Evolutionary conservation across 2,888 invertebrate genomes (phyloP), one percentile per base, ranked within the genome.

Genomic region (Fragum whitleyi): DNA sequence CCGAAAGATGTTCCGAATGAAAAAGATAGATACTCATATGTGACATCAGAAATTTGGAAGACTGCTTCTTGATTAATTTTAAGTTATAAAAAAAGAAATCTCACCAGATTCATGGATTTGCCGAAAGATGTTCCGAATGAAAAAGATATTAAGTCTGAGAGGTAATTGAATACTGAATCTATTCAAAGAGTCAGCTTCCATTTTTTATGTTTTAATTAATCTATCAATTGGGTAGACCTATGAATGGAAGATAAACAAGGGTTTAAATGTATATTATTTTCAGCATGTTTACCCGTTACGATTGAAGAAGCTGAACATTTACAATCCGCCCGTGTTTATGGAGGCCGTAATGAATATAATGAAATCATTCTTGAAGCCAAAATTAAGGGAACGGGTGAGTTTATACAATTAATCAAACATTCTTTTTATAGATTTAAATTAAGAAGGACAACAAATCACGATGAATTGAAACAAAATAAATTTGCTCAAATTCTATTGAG

Each of bases 301-400:
- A 21, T 29, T 79, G 14, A 83, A 83, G 67, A 32, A 65, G 19
- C 70, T 83, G 19, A 55, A 83, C 61, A 42, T 73, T 28, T 77
- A 72, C 51, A 77, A 83, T 69, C 65, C 75, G 19, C 76, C 76
- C n/a, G 75, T 70, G 3, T 67, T 74, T 14, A 79, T 83, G 62
- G 83, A 83, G 71, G 79, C 83, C 16, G 65, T 79, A 5, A 47
- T 83, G 47, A 28, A 74, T 0, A 42, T 83, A 2, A 28, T 77
- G 0, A 74, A 76, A 65, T 55, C 71, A 23, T 59, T 83, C n/a
- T 5, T 80, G 11, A 69, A 69, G 51, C 62, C 51, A 14, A 80
- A 80, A 39, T 28, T 80, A 0, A 61, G 42, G 26, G 74, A 75
- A n/a, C 65, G 75, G 69, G 77, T 78, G 47, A 23, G 75, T 68